phyloP scores from a whole-genome alignment of 1,140 invertebrate genomes.

The Drepana arcuata region DNA sequence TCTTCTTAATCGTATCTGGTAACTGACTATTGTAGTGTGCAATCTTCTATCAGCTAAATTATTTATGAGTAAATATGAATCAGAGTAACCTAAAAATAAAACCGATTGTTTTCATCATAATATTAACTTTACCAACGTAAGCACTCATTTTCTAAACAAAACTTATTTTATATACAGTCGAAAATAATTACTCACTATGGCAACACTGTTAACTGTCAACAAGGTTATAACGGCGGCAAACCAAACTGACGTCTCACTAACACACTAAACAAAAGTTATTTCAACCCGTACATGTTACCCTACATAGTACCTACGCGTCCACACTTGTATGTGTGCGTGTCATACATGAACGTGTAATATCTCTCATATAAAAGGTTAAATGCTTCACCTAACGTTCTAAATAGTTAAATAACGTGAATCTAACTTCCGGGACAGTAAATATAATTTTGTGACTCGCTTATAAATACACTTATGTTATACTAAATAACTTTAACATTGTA shows the following conservation, averaged over 20 bases:
- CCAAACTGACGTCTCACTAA: slow-evolving; percentile 56
- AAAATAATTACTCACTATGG: slow-evolving; percentile 65
- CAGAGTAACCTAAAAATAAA: slow-evolving; percentile 44
- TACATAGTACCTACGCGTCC: slow-evolving; percentile 7
- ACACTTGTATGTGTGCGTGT: neutral
- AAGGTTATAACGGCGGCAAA: slow-evolving; percentile 58
- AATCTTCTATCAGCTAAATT: slow-evolving; percentile 10
- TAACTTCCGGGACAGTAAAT: slow-evolving; percentile 65
- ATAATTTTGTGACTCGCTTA: slow-evolving; percentile 68
- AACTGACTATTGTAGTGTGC: slow-evolving; percentile 22
- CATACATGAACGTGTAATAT: slow-evolving; percentile 11
- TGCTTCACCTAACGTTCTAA: slow-evolving; percentile 61
- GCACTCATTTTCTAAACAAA: slow-evolving; percentile 58
- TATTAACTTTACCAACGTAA: slow-evolving; percentile 29
- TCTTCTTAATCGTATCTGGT: slow-evolving; percentile 10
- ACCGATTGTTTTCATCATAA: slow-evolving; percentile 1
- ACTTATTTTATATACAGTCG: slow-evolving; percentile 61
- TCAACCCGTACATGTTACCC: slow-evolving; percentile 48
- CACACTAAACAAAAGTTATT: slow-evolving; percentile 51
- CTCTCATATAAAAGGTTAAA: slow-evolving; percentile 63
- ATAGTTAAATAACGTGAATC: slow-evolving; percentile 62
- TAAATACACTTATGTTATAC: slow-evolving; percentile 58
- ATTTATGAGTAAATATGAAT: slow-evolving; percentile 3
- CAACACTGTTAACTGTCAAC: slow-evolving; percentile 67
- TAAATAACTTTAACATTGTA: slow-evolving; percentile 72